Conservation (phyloP, 2,113 vertebrate genomes). For the Shinisaurus crocodilurus region DNA sequence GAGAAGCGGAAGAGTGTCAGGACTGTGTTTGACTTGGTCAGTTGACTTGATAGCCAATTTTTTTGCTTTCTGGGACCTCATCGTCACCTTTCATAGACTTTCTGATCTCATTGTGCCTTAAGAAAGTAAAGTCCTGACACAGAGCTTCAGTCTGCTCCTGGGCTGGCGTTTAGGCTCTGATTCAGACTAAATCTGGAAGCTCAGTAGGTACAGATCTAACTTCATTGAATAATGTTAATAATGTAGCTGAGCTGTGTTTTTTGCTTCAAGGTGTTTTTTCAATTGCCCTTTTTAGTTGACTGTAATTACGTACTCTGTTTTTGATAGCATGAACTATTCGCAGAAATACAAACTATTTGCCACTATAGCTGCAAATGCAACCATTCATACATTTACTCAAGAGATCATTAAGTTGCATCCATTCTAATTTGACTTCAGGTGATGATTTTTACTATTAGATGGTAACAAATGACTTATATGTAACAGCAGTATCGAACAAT, state of each 20-base stretch:
- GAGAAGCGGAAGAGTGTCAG: not conserved
- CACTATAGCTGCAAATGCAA: slow-evolving; percentile 44
- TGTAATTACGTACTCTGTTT: slow-evolving; percentile 77
- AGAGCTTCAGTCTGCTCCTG: slow-evolving; percentile 43
- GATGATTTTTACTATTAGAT: not conserved
- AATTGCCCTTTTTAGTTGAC: slow-evolving; percentile 70
- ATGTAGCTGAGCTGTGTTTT: slow-evolving; percentile 62
- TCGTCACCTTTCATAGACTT: slow-evolving; percentile 41
- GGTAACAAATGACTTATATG: not conserved
- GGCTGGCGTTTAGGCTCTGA: not conserved
- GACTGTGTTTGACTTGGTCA: slow-evolving; percentile 6
- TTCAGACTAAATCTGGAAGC: slow-evolving; percentile 48
- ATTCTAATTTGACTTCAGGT: not conserved
- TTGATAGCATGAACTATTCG: slow-evolving; percentile 79
- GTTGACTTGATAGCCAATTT: not conserved
- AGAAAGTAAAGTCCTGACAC: slow-evolving; percentile 52
- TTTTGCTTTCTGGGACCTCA: slow-evolving; percentile 37
- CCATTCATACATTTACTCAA: not conserved
- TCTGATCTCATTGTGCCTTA: slow-evolving; percentile 44
- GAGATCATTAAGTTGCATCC: not conserved
- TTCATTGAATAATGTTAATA: slow-evolving; percentile 72
- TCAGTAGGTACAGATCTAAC: slow-evolving; percentile 67
- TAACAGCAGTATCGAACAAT: not conserved
- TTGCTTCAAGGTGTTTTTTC: slow-evolving; percentile 69
- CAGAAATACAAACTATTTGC: slow-evolving; percentile 75